Evolutionary conservation across 2,888 invertebrate species (phyloP).

Genomic region (Tenthredo livida): DNA sequence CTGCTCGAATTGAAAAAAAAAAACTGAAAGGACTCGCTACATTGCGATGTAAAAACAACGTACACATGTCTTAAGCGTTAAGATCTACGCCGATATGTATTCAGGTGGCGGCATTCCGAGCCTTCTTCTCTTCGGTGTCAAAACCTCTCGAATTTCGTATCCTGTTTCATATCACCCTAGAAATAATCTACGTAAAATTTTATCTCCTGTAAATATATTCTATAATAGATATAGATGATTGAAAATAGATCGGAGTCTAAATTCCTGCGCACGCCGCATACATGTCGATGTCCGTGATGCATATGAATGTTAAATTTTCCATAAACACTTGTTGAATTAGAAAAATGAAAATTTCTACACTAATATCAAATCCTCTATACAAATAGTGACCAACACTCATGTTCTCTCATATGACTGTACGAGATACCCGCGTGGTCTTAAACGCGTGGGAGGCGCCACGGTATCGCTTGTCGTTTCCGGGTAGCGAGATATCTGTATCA

Average conservation of each 20-base stretch:
- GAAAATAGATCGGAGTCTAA: not conserved
- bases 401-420: slow-evolving; percentile 4
- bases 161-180: not conserved
- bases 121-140: not conserved
- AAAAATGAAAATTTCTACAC: not conserved
- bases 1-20: not conserved
- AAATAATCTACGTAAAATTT: not conserved
- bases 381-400: slow-evolving; percentile 7
- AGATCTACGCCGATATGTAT: not conserved
- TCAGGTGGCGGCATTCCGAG: not conserved
- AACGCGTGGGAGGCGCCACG: slow-evolving; percentile 64
- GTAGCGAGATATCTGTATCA: slow-evolving; percentile 69
- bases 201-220: not conserved
- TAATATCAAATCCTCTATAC: slow-evolving; percentile 30
- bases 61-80: not conserved
- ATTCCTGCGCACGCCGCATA: not conserved
- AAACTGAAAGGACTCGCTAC: not conserved
- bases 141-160: not conserved
- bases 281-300: not conserved
- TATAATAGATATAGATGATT: too few relatives aligned
- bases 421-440: slow-evolving; percentile 54
- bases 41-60: not conserved
- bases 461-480: slow-evolving; percentile 70
- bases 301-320: not conserved
- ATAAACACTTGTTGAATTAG: not conserved